phyloP scores from a whole-genome alignment of 92 coral and sea anemone genomes.

The Scolanthus callimorphus region DNA sequence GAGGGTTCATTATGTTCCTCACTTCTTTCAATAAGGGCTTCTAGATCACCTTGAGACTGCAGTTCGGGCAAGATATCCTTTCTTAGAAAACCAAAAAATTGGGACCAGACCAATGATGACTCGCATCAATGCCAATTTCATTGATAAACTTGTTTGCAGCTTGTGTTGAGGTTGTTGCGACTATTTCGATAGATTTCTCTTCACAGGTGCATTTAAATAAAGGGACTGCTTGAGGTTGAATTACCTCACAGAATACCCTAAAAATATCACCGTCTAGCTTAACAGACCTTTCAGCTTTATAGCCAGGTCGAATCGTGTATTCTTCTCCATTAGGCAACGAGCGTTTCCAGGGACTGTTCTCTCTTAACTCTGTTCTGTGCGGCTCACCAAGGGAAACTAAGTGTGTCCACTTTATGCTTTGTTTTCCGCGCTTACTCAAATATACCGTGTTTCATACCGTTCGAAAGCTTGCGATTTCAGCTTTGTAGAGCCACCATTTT shows the following conservation, averaged over 20 bases:
- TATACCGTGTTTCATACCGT: background rate
- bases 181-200: slow-evolving; percentile 9
- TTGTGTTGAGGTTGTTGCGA: slow-evolving; percentile 13
- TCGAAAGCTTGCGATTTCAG: too few relatives aligned
- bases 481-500: too few relatives aligned
- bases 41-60: background rate
- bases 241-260: slow-evolving; percentile 6
- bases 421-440: slow-evolving; percentile 1
- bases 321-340: slow-evolving; percentile 9
- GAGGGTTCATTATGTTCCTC: too few relatives aligned
- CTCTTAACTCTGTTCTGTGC: background rate
- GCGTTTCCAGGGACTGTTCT: slow-evolving; percentile 27
- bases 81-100: slow-evolving; percentile 30
- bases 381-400: slow-evolving; percentile 16
- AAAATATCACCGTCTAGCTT: slow-evolving; percentile 1
- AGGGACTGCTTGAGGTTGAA: slow-evolving; percentile 16
- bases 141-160: slow-evolving; percentile 13
- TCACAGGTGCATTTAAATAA: too few relatives aligned
- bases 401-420: slow-evolving; percentile 17
- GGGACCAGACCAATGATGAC: slow-evolving; percentile 31
- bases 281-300: slow-evolving; percentile 29
- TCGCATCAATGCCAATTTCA: slow-evolving; percentile 1
- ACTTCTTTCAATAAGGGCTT: too few relatives aligned
- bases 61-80: slow-evolving; percentile 8
- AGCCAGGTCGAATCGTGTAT: slow-evolving; percentile 16